These are phyloP conservation scores for Meandrusa payeni DNA, from an alignment of 2,888 invertebrate species.

Conservation along the genomic window DNA sequence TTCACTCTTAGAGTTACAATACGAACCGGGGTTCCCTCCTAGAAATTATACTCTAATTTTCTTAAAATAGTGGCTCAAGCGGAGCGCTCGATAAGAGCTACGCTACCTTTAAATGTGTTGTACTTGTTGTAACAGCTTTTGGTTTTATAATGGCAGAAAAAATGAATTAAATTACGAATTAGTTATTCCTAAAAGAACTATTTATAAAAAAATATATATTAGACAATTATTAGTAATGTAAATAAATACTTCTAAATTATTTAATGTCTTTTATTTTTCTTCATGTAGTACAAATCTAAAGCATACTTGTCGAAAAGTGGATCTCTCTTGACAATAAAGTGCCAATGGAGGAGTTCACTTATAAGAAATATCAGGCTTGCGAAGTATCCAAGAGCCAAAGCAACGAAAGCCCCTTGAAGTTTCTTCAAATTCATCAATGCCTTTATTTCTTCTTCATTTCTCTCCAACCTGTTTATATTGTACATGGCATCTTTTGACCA, in stretches of 20 bases:
- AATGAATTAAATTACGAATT: no score
- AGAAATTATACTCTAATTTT: no score
- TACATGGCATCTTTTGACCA: conserved; percentile 89
- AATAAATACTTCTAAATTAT: conserved; percentile 28
- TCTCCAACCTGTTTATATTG: conserved; percentile 74
- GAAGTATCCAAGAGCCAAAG: conserved; percentile 85
- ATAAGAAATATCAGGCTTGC: conserved; percentile 79
- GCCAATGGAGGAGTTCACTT: conserved; percentile 85
- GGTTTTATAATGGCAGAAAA: no score
- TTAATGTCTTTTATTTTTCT: conserved; percentile 60
- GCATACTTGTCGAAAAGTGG: conserved; percentile 87
- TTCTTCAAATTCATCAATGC: conserved; percentile 89
- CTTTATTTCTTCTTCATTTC: conserved; percentile 82
- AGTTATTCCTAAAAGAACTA: conserved; percentile 42
- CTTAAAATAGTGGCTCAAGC: no score
- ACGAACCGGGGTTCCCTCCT: no score
- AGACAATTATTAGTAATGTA: conserved; percentile 23
- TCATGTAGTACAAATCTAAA: conserved; percentile 74
- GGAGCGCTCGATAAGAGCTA: no score
- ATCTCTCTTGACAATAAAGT: conserved; percentile 82
- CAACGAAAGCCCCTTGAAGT: conserved; percentile 88
- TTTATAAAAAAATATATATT: conserved; percentile 37
- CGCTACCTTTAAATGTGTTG: no score
- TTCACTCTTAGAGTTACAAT: no score
- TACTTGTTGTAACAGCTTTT: no score